A percentile compares a stretch with the other conserved stretches of the same genome.
Evolutionary conservation across 2,888 invertebrate genomes (phyloP).

Genomic region (Magallana nippona): DNA sequence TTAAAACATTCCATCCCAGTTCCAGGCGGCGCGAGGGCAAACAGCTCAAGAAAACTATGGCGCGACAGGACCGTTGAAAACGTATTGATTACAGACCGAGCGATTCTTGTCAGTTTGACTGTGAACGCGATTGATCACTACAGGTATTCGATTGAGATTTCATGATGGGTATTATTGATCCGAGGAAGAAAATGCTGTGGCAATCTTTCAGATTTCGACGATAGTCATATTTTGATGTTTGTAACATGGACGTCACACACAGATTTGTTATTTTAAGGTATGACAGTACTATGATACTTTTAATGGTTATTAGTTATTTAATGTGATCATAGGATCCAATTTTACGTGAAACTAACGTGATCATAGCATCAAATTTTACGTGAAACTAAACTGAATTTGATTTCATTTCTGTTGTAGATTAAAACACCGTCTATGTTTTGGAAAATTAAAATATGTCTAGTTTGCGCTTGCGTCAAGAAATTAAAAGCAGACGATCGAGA

Average conservation of each 20-base stretch:
- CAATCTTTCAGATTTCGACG: neutral
- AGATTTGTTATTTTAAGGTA: too few species aligned
- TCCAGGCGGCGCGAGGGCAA: slow-evolving; percentile 1
- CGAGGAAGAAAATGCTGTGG: neutral
- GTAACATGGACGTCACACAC: neutral
- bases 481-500: slow-evolving; percentile 23
- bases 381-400: too few species aligned
- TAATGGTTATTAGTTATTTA: too few species aligned
- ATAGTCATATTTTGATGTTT: neutral
- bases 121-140: slow-evolving; percentile 11
- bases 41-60: slow-evolving; percentile 1
- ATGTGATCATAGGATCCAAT: too few species aligned
- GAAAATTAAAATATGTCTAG: slow-evolving; percentile 18
- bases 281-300: too few species aligned
- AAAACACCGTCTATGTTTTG: neutral
- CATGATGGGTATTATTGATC: slow-evolving; percentile 16
- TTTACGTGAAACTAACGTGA: too few species aligned
- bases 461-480: slow-evolving; percentile 23
- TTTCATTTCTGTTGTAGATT: too few species aligned
- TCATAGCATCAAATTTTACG: too few species aligned
- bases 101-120: neutral
- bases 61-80: neutral
- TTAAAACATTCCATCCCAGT: slow-evolving; percentile 33
- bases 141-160: slow-evolving; percentile 21
- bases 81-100: slow-evolving; percentile 8